phyloP scores from a whole-genome alignment of 1,140 invertebrate genomes.

The Nomia melanderi region DNA sequence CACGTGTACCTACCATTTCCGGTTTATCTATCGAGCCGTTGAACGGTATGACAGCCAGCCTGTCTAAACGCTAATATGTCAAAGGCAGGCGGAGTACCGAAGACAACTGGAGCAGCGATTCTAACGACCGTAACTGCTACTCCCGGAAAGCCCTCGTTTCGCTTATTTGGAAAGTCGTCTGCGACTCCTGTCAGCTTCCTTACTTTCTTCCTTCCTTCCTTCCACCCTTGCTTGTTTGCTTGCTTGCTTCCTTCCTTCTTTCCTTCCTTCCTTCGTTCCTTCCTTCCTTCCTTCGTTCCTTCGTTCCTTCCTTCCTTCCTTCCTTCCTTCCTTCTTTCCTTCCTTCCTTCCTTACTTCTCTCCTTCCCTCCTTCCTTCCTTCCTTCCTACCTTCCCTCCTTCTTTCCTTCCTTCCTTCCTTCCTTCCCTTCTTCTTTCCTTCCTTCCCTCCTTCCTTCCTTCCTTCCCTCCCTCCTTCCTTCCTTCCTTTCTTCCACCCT shows the following conservation, averaged over 20 bases:
- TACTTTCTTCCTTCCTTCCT: constrained; percentile 13
- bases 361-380: constrained; percentile 20
- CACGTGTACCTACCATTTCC: constrained; percentile 55
- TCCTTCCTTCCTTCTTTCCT: constrained; percentile 21
- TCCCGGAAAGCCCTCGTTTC: constrained; percentile 31
- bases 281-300: constrained; percentile 21
- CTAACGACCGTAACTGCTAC: constrained; percentile 18
- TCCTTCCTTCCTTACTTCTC: constrained; percentile 18
- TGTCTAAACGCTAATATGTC: constrained; percentile 58
- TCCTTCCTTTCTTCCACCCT: constrained; percentile 19
- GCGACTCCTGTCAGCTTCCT: constrained; percentile 7
- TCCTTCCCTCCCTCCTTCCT: constrained; percentile 19
- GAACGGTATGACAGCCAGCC: constrained; percentile 37
- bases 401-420: constrained; percentile 18
- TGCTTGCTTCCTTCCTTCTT: constrained; percentile 14
- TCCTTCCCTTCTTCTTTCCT: constrained; percentile 18
- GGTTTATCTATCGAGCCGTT: constrained; percentile 65
- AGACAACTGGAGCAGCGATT: constrained; percentile 54
- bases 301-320: constrained; percentile 19
- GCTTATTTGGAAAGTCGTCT: constrained; percentile 54
- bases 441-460: constrained; percentile 20
- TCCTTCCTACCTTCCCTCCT: constrained; percentile 19
- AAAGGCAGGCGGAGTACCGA: constrained; percentile 54
- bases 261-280: constrained; percentile 21
- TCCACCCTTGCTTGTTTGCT: constrained; percentile 5